Evolutionary conservation across 2,113 vertebrate species (phyloP), one percentile per base, ranked within the genome.

Genomic region (Prionailurus viverrinus): DNA sequence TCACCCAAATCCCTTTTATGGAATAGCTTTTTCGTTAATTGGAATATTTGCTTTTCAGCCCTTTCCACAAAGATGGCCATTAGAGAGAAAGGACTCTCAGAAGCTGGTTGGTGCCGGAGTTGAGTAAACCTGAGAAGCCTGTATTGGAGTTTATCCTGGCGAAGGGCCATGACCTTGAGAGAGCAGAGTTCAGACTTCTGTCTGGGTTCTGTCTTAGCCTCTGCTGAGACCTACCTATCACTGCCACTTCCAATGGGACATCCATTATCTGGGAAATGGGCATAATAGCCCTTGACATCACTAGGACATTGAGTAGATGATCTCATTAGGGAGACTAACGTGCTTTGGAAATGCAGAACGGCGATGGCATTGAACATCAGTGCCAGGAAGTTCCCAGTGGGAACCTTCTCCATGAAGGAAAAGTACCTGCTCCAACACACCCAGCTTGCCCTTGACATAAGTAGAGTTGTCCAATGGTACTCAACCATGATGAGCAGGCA

Each of bases 221-320:
- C 58, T 85, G 39, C 19, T 10, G 3, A 94, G 55, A 91, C 13
- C 68, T 91, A 61, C 53, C 88, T 61, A 48, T 89, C 73, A 53
- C 45, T 14, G 74, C 68, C 83, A 76, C 27, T 21, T 97, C 89
- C 68, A 78, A 1, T 39, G 83, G 29, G 69, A 55, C 6, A 19
- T 71, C 69, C 55, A 94, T 96, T 86, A 95, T 78, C 84, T 96
- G 82, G 91, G 73, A 96, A 95, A 92, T 65, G 53, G 76, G 51
- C 73, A 41, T 97, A 97, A 97, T 96, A 74, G 81, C 63, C 21
- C 88, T 89, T 93, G 96, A 94, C n/a, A 6, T 97, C 97, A 94
- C 63, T 63, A 51, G 36, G 71, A 96, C 58, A 91, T 95, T 96
- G 96, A 94, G 45, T 23, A 41, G 91, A 92, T 97, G 65, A 97